Conservation (phyloP, 2,888 invertebrate genomes). For the Heliconius erato region DNA sequence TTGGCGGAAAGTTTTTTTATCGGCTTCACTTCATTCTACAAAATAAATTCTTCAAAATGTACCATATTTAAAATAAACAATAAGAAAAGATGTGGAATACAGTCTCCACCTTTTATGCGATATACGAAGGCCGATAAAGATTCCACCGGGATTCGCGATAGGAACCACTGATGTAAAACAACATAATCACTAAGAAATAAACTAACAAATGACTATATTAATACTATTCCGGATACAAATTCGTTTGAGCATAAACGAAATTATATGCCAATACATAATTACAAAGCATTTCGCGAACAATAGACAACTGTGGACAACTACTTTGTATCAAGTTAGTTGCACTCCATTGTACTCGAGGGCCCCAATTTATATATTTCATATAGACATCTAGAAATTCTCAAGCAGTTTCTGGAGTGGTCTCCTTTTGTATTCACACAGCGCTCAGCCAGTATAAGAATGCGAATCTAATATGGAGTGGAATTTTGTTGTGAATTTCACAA, state of each 20-base stretch:
- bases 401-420: conserved; percentile 34
- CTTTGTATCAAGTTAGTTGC: conserved; percentile 39
- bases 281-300: conserved; percentile 20
- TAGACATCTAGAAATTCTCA: conserved; percentile 39
- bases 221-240: neutral
- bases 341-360: conserved; percentile 34
- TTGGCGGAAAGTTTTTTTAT: too few relatives aligned
- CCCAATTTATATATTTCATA: conserved; percentile 43
- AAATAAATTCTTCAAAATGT: too few relatives aligned
- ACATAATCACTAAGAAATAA: neutral
- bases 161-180: neutral
- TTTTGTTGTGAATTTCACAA: conserved; percentile 28
- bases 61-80: too few relatives aligned
- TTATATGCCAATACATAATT: conserved; percentile 28
- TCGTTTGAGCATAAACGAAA: conserved; percentile 1
- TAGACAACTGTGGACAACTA: conserved; percentile 36
- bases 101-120: too few relatives aligned
- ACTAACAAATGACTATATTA: neutral
- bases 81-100: too few relatives aligned
- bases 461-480: conserved; percentile 28
- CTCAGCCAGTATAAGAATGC: conserved; percentile 33
- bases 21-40: too few relatives aligned
- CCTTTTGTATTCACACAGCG: conserved; percentile 38
- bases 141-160: neutral
- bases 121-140: too few relatives aligned